These are phyloP conservation scores for Sycophila texana DNA, from an alignment of 2,888 invertebrate species.

Conservation along the genomic window DNA sequence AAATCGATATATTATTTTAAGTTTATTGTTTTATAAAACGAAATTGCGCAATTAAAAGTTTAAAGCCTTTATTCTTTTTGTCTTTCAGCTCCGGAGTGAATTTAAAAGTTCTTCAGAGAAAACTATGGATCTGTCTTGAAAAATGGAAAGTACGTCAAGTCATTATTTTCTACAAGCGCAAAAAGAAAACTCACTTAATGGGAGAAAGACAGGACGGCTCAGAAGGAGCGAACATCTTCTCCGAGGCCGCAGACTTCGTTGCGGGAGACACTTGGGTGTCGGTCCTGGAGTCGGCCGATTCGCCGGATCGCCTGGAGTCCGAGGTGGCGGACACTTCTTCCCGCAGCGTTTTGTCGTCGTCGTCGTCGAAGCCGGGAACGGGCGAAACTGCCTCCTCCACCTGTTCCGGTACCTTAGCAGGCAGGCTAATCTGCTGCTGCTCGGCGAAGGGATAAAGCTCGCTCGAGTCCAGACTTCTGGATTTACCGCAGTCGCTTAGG, in stretches of 20 bases:
- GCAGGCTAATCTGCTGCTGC: conserved; percentile 63
- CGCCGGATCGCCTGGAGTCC: conserved; percentile 1
- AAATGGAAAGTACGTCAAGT: background rate
- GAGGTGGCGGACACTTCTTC: conserved; percentile 11
- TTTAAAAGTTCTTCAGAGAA: no score
- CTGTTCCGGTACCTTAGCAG: conserved; percentile 68
- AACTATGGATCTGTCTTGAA: background rate
- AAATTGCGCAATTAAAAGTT: no score
- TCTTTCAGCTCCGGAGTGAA: no score
- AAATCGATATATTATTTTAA: background rate
- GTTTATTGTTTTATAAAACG: no score
- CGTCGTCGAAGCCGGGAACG: background rate
- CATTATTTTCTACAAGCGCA: background rate
- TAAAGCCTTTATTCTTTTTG: no score
- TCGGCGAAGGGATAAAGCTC: conserved; percentile 82
- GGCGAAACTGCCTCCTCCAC: conserved; percentile 59
- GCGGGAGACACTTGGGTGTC: conserved; percentile 37
- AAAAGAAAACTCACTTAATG: conserved; percentile 63
- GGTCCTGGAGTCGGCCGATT: conserved; percentile 44
- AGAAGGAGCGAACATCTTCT: background rate
- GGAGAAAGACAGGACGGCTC: conserved; percentile 62
- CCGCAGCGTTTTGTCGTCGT: conserved; percentile 40
- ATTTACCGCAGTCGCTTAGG: conserved; percentile 85
- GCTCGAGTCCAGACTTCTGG: conserved; percentile 90
- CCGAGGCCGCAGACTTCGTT: background rate